A percentile compares a stretch with the other conserved stretches of the same genome.
These are phyloP conservation scores for Heterohyrax brucei DNA, from an alignment of 2,797 vertebrate species.

Conservation along the genomic window DNA sequence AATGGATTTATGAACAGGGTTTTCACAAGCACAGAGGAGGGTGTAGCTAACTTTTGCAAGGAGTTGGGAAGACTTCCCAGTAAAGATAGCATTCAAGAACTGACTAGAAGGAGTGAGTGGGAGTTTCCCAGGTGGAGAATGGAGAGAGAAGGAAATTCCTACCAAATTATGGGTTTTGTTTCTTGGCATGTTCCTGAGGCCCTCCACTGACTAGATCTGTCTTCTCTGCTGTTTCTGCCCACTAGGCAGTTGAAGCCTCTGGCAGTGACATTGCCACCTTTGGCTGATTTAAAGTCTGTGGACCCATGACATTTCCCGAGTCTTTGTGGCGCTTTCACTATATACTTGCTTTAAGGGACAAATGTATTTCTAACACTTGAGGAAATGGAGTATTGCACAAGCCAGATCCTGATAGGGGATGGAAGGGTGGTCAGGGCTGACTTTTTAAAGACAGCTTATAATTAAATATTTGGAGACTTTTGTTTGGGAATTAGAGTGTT, in stretches of 20 bases:
- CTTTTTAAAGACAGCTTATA: constrained; percentile 51
- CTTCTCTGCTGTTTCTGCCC: not conserved
- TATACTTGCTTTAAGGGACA: not conserved
- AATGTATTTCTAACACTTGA: not conserved
- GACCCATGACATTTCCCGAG: not conserved
- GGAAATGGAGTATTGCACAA: not conserved
- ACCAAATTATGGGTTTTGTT: not conserved
- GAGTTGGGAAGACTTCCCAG: constrained; percentile 25
- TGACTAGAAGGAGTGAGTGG: not conserved
- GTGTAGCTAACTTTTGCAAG: not conserved
- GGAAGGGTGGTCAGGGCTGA: not conserved
- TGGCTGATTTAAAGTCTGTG: not conserved
- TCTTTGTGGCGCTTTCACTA: not conserved
- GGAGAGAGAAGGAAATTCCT: constrained; percentile 33
- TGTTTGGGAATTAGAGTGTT: constrained; percentile 35
- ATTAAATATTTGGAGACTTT: constrained; percentile 58
- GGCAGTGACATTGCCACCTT: not conserved
- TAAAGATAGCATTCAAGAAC: constrained; percentile 21
- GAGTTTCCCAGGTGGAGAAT: constrained; percentile 58
- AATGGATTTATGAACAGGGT: not conserved
- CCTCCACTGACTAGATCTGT: not conserved
- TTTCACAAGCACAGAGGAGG: not conserved
- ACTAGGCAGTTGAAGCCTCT: not conserved
- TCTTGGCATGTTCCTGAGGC: not conserved
- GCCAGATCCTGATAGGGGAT: not conserved